Evolutionary conservation across 2,888 invertebrate species (phyloP), one percentile per base, ranked within the genome.

Genomic region (Creontiades dilutus): DNA sequence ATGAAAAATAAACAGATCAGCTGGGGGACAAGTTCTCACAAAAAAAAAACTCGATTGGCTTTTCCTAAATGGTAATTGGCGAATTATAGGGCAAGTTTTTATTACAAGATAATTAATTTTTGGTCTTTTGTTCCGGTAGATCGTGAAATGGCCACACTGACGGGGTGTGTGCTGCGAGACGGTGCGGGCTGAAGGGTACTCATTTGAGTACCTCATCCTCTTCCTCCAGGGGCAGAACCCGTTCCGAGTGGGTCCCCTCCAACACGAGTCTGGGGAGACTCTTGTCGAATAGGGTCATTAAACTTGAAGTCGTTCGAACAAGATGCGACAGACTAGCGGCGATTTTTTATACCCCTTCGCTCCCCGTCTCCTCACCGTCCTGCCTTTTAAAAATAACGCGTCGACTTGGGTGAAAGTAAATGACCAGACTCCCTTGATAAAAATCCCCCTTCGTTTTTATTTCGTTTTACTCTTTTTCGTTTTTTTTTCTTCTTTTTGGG

Each of bases 321-420:
- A 46, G 47, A 78, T 78, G 78, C 78, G 37, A 78, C 47, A 46
- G 78, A 19, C 78, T 46, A 78, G 46, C 78, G 47, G 47, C 37
- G 19, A 78, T 78, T 78, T 78, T 68, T 68, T 68, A 23, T 68
- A 68, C 27, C 11, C 68, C 23, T 19, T 23, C 68, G 9, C 61
- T 61, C 61, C 61, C 19, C 61, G 52, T 52, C 14, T 52, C 3
- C 57, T 57, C n/a, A n/a, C 68, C 12, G 68, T 68, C 27, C 27
- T 37, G 68, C 68, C 68, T 68, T 68, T 68, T 68, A 68, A 68
- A 68, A 68, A 68, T 68, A 68, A 68, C 68, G 68, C 68, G 68
- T 68, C 68, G 68, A 68, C 68, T 68, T 68, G 68, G 68, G 68
- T 68, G 68, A 68, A 68, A 68, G 68, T 68, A 68, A 68, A 68